phyloP scores from a whole-genome alignment of 2,888 invertebrate genomes.

The Chloromyia formosa region DNA sequence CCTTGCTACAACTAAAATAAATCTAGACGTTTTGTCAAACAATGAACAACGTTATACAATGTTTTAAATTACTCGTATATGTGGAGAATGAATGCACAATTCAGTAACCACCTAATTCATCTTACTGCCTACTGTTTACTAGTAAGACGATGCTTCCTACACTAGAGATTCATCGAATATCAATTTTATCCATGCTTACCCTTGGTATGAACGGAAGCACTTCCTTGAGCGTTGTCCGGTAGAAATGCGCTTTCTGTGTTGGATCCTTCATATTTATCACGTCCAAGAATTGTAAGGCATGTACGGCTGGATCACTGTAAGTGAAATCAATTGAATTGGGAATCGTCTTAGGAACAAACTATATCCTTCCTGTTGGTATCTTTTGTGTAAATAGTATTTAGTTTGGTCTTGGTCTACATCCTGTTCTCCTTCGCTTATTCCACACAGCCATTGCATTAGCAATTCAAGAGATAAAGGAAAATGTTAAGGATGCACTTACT shows the following conservation, averaged over 20 bases:
- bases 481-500: constrained; percentile 68
- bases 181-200: constrained; percentile 68
- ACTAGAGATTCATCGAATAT: no score
- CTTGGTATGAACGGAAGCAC: constrained; percentile 87
- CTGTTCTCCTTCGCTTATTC: background rate
- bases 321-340: constrained; percentile 47
- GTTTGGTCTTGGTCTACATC: constrained; percentile 15
- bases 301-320: constrained; percentile 85
- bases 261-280: constrained; percentile 92
- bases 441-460: constrained; percentile 9
- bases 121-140: no score
- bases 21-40: no score
- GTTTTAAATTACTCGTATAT: no score
- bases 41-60: no score
- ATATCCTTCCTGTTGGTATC: constrained; percentile 33
- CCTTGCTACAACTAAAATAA: no score
- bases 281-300: constrained; percentile 92
- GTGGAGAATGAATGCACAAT: no score
- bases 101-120: no score
- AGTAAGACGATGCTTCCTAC: no score
- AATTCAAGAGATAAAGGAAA: constrained; percentile 27
- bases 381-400: constrained; percentile 24
- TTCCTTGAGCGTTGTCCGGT: constrained; percentile 85
- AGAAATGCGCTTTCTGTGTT: constrained; percentile 88
- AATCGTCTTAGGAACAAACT: constrained; percentile 30